Conservation (phyloP, 2,888 invertebrate genomes). For the Cabera pusaria region DNA sequence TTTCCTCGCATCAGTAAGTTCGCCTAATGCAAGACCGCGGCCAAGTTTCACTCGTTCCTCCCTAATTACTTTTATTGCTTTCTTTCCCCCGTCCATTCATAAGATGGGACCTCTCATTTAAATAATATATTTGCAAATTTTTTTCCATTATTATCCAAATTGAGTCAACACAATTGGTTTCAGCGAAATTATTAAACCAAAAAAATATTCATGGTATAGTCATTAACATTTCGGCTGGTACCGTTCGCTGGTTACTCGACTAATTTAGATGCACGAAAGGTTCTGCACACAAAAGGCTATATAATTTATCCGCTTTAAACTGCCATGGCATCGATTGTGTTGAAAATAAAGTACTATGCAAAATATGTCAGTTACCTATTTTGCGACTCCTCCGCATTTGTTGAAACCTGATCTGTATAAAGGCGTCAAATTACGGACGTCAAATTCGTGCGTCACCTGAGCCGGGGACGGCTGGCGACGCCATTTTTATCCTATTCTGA, state of each 20-base stretch:
- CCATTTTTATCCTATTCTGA: slow-evolving; percentile 74
- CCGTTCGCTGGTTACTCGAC: background rate
- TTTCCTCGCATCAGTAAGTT: slow-evolving; percentile 60
- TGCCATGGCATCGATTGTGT: too few species aligned
- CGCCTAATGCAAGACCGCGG: slow-evolving; percentile 56
- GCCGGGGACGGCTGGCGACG: slow-evolving; percentile 54
- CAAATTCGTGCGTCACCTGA: slow-evolving; percentile 74
- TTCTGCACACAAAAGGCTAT: too few species aligned
- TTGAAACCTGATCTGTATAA: slow-evolving; percentile 69
- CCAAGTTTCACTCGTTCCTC: slow-evolving; percentile 62
- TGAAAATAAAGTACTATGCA: slow-evolving; percentile 49
- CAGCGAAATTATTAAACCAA: slow-evolving; percentile 3
- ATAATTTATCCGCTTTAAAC: too few species aligned
- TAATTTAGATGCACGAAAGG: background rate
- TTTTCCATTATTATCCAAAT: slow-evolving; percentile 21
- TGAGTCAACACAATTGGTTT: slow-evolving; percentile 17
- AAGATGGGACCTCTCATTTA: slow-evolving; percentile 45
- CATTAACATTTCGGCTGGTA: slow-evolving; percentile 2
- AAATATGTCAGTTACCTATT: slow-evolving; percentile 54
- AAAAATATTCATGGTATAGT: background rate
- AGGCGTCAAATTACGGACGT: slow-evolving; percentile 75
- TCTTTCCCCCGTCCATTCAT: slow-evolving; percentile 57
- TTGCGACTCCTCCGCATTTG: slow-evolving; percentile 55
- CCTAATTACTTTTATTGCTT: slow-evolving; percentile 67
- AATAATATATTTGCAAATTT: slow-evolving; percentile 33